A percentile compares a stretch with the other conserved stretches of the same genome.
phyloP scores from a whole-genome alignment of 2,113 vertebrate species.

The Catharus fuscescens region DNA sequence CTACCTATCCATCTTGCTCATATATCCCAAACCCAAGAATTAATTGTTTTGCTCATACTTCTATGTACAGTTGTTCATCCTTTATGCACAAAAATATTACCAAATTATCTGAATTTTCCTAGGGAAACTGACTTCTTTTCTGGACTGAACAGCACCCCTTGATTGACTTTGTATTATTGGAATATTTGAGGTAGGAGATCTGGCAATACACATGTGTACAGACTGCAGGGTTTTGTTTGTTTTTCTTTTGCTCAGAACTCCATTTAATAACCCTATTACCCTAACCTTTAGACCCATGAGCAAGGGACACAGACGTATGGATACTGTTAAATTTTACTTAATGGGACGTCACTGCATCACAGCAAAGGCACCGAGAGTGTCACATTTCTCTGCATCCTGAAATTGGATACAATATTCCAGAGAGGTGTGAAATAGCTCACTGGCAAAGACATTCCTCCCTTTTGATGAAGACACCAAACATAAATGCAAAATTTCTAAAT shows the following conservation, averaged over 20 bases:
- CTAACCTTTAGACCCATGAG: neutral
- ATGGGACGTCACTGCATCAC: neutral
- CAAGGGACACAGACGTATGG: rapidly evolving
- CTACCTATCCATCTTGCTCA: neutral
- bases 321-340: neutral
- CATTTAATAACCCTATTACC: neutral
- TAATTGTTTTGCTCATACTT: neutral
- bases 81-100: neutral
- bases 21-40: neutral
- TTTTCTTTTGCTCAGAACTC: neutral
- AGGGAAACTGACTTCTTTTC: neutral
- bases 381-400: rapidly evolving
- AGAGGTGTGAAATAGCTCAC: neutral
- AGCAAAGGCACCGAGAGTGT: neutral
- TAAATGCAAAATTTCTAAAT: neutral
- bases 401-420: neutral
- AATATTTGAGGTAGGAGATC: neutral
- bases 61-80: neutral
- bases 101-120: neutral
- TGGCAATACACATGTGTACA: neutral
- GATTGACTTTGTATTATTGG: neutral
- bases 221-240: neutral
- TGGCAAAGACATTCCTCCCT: neutral
- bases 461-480: neutral
- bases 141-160: neutral